A percentile compares a stretch with the other conserved stretches of the same genome.
These are phyloP conservation scores for Tragulus kanchil DNA, from an alignment of 2,113 vertebrate species.

Conservation along the genomic window DNA sequence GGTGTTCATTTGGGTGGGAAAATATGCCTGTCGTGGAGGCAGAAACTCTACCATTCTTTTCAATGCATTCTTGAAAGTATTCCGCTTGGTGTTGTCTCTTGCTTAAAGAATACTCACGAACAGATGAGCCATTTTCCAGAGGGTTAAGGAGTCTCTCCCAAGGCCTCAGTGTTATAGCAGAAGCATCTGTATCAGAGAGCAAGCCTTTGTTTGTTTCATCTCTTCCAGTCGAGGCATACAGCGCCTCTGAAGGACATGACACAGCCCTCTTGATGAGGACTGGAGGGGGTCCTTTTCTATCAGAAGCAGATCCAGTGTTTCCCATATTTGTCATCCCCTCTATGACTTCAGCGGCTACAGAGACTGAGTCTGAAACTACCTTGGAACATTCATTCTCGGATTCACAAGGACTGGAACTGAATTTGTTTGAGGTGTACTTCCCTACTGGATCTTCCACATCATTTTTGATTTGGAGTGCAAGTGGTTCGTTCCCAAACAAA, in stretches of 20 bases:
- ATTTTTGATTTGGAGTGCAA: conserved; percentile 67
- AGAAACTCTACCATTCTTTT: neutral
- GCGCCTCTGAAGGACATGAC: conserved; percentile 32
- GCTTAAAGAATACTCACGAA: conserved; percentile 18
- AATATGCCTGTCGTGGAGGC: neutral
- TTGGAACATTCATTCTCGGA: neutral
- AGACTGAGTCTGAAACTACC: neutral
- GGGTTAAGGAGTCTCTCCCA: conserved; percentile 61
- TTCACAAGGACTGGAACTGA: conserved; percentile 49
- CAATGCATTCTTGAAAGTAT: neutral
- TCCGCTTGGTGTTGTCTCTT: conserved; percentile 55
- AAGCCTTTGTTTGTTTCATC: conserved; percentile 54
- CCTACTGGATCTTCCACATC: neutral
- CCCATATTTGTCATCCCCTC: neutral
- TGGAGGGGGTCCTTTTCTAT: conserved; percentile 66
- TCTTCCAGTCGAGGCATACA: neutral
- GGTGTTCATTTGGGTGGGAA: conserved; percentile 65
- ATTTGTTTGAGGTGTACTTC: neutral
- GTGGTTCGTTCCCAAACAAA: conserved; percentile 78
- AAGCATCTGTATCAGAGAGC: conserved; percentile 50
- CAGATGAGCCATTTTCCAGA: neutral
- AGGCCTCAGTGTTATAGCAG: conserved; percentile 51
- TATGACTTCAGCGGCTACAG: neutral
- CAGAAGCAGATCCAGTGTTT: neutral
- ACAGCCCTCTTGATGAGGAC: conserved; percentile 57